Evolutionary conservation across 1,140 invertebrate species (phyloP).

Genomic region (Andricus grossulariae): DNA sequence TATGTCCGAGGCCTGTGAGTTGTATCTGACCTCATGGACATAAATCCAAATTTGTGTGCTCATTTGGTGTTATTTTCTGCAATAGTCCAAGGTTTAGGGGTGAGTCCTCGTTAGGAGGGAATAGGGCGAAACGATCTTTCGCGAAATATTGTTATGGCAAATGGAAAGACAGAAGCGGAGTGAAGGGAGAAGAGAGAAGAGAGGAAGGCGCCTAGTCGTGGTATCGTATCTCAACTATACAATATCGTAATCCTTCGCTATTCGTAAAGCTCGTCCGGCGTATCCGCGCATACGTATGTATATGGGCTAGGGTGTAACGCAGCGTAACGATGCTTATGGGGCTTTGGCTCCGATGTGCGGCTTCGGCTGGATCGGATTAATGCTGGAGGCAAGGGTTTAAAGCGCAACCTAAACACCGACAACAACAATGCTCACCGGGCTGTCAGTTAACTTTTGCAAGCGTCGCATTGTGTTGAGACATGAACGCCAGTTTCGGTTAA

Average conservation of each 20-base stretch:
- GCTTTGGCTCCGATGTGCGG: constrained; percentile 48
- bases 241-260: constrained; percentile 49
- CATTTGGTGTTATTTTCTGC: not conserved
- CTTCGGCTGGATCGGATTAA: constrained; percentile 42
- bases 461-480: not conserved
- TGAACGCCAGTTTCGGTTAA: no score
- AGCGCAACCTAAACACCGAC: constrained; percentile 48
- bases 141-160: constrained; percentile 27
- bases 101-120: not conserved
- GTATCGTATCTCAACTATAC: constrained; percentile 33
- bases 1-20: no score
- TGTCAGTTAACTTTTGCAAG: not conserved
- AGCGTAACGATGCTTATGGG: constrained; percentile 46
- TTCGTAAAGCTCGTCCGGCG: constrained; percentile 41
- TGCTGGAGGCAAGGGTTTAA: constrained; percentile 47
- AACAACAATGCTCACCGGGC: constrained; percentile 17
- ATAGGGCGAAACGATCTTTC: not conserved
- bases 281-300: constrained; percentile 28
- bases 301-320: constrained; percentile 42
- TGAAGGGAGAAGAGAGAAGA: not conserved
- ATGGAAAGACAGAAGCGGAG: constrained; percentile 17
- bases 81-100: not conserved
- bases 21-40: not conserved
- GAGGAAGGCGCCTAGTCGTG: constrained; percentile 25
- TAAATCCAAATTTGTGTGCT: not conserved